Evolutionary conservation across 2,797 vertebrate genomes (phyloP), one percentile per base, ranked within the genome.

Genomic region (Anabacerthia variegaticeps): DNA sequence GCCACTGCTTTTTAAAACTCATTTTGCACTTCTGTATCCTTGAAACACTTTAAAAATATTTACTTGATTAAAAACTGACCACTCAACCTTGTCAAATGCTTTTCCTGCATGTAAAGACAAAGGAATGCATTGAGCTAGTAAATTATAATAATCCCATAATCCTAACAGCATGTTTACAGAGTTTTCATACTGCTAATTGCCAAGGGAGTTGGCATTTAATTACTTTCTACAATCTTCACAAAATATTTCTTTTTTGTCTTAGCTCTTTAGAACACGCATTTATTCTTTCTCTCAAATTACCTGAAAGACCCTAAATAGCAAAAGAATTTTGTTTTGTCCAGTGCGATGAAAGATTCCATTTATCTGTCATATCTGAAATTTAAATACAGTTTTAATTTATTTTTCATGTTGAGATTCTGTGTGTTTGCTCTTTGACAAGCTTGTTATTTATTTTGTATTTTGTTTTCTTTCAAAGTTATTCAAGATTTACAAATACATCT

Each of bases 121-220:
- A 93, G 62, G 51, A 93, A 95, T 68, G 76, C 46, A 92, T 92
- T 93, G 62, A 94, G 73, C 62, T 93, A 94, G 82, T 78, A 92
- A 95, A 96, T 96, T 93, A 73, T 34, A 95, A 94, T 94, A 95
- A 95, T 96, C 92, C 62, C 69, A 92, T 95, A 97, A 97, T 96
- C 94, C 94, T 94, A 73, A 92, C 1, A 89, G 58, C 80, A 94
- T 95, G 95, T 96, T 96, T 95, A 93, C 88, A 93, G 69, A 72
- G 51, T 86, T 94, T 96, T 94, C 58, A 30, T 93, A 84, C 91
- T 95, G 68, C 43, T 95, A 95, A 95, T 86, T 96, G 32, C 54
- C 85, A 88, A 92, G 69, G 48, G 93, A 88, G 24, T 58, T 85
- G 30, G 36, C 54, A 88, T 93, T 95, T 95, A 96, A 95, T 92